Evolutionary conservation across 2,797 vertebrate genomes (phyloP), one percentile per base, ranked within the genome.

Genomic region (Mormyrops boulengeri): DNA sequence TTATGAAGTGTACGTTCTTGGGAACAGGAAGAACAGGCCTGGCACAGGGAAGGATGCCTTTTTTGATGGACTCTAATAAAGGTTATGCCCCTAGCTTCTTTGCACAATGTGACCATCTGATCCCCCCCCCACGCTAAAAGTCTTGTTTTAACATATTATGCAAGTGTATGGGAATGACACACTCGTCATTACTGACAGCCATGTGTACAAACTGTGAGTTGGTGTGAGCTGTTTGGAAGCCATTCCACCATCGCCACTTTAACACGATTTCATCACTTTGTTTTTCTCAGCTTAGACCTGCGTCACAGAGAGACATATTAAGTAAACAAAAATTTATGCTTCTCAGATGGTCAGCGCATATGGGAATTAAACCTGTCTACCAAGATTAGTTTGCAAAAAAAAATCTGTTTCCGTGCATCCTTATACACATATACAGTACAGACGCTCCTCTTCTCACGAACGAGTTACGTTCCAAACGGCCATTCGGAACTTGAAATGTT

Each of bases 261-360:
- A 77, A 38, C 69, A 82, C 50, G 26, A 44, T 73, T 12, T 89
- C 19, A 53, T 80, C 49, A 55, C 30, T 82, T 44, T 89, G n/a
- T 34, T 57, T 88, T 55, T 34, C 44, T 44, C 26, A 85, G n/a
- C 34, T 30, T 41, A n/a, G 50, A 52, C 2, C 73, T 53, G 49
- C 88, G 26, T 57, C 69, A 50, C 50, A 11, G 66, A 80, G 69
- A 38, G 11, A 38, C 69, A 73, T 38, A 57, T 88, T 88, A 53
- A 53, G 50, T 41, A n/a, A 82, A 82, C 30, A 88, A 88, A 53
- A 77, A 88, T 88, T 82, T 57, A 88, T 88, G 88, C 34, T 11
- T n/a, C 49, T 82, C 88, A 80, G 88, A 55, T 82, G 69, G 73
- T 73, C 22, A 88, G 88, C 0, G 34, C 88, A 52, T 77, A 73